Conservation (phyloP, 2,113 vertebrate species). For the Columbina picui region DNA sequence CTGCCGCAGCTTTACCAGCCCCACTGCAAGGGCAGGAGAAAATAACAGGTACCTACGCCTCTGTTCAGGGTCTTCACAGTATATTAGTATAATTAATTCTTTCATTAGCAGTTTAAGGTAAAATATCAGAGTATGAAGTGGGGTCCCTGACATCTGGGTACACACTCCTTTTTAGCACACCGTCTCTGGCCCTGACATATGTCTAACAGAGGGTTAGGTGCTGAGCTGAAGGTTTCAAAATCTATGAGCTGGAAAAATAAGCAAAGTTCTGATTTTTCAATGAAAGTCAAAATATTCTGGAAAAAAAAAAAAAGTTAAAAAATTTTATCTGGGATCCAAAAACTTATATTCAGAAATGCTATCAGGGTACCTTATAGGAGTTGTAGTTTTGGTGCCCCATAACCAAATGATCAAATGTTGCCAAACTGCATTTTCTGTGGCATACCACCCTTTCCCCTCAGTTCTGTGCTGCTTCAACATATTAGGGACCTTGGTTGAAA, state of each 20-base stretch:
- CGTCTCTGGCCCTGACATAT: not conserved
- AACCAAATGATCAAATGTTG: not conserved
- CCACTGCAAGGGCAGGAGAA: not conserved
- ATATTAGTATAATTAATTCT: not conserved
- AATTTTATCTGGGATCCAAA: not conserved
- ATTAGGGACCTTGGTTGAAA: not conserved
- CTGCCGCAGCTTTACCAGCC: not conserved
- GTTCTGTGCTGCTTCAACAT: not conserved
- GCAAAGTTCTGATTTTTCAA: not conserved
- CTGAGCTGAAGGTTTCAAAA: not conserved
- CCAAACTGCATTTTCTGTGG: not conserved
- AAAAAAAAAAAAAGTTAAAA: not conserved
- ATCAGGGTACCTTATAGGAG: not conserved
- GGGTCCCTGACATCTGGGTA: not conserved
- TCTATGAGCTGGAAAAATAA: not conserved
- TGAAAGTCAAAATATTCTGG: not conserved
- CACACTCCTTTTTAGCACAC: not conserved
- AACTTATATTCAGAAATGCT: not conserved
- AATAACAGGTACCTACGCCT: not conserved
- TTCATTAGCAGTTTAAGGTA: not conserved
- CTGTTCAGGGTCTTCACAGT: not conserved
- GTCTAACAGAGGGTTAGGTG: not conserved
- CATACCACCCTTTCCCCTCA: not conserved
- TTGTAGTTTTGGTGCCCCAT: not conserved
- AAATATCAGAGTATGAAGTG: not conserved